Evolutionary conservation across 2,888 invertebrate species (phyloP), one percentile per base, ranked within the genome.

Genomic region (Pimpla rufipes): DNA sequence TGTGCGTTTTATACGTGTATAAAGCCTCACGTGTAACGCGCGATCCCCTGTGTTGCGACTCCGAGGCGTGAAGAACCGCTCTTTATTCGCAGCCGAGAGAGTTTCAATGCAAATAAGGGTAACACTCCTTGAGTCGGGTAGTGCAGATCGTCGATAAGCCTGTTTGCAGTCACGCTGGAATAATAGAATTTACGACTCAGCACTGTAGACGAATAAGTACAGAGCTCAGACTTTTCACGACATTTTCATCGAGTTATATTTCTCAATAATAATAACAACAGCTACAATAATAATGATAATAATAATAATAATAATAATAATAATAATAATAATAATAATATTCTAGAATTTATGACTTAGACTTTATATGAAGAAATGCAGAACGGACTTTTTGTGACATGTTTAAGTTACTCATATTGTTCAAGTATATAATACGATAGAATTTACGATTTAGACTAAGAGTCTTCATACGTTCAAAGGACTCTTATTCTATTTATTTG

Each of bases 51-150:
- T 59, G 37, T 37, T 6, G 16, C 23, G 21, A 29, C 29, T 37
- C 29, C 21, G 42, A 71, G 52, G 55, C 55, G 70, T 42, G 42
- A 42, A 57, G 21, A 55, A 71, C 16, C 55, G 23, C 40, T 71
- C 10, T 40, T 21, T 16, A 67, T 67, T 47, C 40, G n/a, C 55
- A 71, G 40, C 21, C 40, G 42, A 21, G 23, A 40, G 42, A n/a
- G 40, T 37, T 70, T 57, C 23, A 42, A 71, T 55, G 55, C 23
- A 55, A 57, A 71, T 57, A 40, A 23, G 70, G 21, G 23, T 23
- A 42, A 71, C 55, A 57, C 70, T 57, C 70, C n/a, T 23, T 16
- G 37, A 42, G 23, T 40, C n/a, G 29, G 50, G 52, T 37, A 29
- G 45, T 8, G 23, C 29, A 6, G 29, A 57, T 42, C n/a, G 35